Evolutionary conservation across 2,113 vertebrate genomes (phyloP).

Genomic region (Alces alces): DNA sequence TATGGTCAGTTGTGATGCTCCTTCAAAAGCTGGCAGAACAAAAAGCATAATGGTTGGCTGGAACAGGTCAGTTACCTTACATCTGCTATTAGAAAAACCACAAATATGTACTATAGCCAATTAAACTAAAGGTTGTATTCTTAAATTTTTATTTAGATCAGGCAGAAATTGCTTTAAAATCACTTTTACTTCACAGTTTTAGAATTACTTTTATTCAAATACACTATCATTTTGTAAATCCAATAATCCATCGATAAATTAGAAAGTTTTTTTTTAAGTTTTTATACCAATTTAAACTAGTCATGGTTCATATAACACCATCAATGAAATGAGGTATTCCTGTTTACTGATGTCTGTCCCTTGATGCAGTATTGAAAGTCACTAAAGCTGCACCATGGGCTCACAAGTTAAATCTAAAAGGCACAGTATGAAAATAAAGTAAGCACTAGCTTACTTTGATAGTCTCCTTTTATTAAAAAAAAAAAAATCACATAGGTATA

Average conservation of each 20-base stretch:
- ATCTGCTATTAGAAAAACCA: conserved; percentile 82
- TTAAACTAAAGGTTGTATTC: conserved; percentile 58
- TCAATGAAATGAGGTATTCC: conserved; percentile 47
- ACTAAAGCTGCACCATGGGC: conserved; percentile 58
- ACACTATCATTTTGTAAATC: conserved; percentile 61
- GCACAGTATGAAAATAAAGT: conserved; percentile 12
- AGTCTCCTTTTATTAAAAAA: conserved; percentile 27
- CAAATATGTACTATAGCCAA: conserved; percentile 78
- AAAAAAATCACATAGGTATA: conserved; percentile 37
- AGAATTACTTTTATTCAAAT: conserved; percentile 63
- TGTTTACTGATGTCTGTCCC: conserved; percentile 75
- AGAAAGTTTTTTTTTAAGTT: conserved; percentile 17
- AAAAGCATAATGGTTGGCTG: conserved; percentile 88
- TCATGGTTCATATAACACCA: conserved; percentile 50
- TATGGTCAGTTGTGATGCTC: conserved; percentile 88
- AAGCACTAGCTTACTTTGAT: conserved; percentile 45
- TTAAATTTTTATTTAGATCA: conserved; percentile 72
- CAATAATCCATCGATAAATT: conserved; percentile 61
- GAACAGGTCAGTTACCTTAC: conserved; percentile 87
- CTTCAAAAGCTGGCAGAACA: conserved; percentile 85
- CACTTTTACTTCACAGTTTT: conserved; percentile 64
- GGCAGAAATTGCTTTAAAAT: conserved; percentile 56
- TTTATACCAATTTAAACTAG: conserved; percentile 67
- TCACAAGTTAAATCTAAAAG: conserved; percentile 36
- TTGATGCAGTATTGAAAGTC: conserved; percentile 58